A percentile compares a stretch with the other conserved stretches of the same genome.
Conservation (phyloP, 2,888 invertebrate genomes). For the Dryomyza anilis region DNA sequence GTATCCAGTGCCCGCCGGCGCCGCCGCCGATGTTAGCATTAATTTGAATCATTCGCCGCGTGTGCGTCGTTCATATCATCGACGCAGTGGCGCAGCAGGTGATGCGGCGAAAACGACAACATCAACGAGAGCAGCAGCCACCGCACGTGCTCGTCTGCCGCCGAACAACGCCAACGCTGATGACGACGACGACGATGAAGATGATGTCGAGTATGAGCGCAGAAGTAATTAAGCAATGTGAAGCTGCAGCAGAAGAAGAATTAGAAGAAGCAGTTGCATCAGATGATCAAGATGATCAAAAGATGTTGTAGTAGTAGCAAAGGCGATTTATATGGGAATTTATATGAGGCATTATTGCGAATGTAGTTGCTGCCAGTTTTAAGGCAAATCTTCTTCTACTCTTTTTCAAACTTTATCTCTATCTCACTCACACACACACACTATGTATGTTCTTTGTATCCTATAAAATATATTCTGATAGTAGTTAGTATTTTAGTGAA, state of each 20-base stretch:
- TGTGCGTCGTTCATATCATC: conserved; percentile 46
- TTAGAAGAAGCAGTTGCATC: background rate
- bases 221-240: conserved; percentile 45
- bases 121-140: conserved; percentile 17
- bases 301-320: background rate
- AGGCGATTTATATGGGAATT: background rate
- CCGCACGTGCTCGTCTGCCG: conserved; percentile 24
- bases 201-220: conserved; percentile 42
- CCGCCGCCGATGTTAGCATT: conserved; percentile 31
- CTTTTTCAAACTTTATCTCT: no score
- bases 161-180: conserved; percentile 24
- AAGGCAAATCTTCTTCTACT: no score
- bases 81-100: conserved; percentile 37
- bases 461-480: background rate
- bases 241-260: background rate
- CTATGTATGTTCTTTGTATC: background rate
- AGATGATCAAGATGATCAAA: no score
- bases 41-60: conserved; percentile 46
- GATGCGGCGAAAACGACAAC: no score
- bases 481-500: background rate
- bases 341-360: background rate
- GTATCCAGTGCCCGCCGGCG: no score
- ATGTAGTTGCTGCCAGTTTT: no score
- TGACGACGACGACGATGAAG: conserved; percentile 32
- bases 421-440: background rate